Evolutionary conservation across 2,113 vertebrate species (phyloP), one percentile per base, ranked within the genome.

Genomic region (Eulemur rufifrons): DNA sequence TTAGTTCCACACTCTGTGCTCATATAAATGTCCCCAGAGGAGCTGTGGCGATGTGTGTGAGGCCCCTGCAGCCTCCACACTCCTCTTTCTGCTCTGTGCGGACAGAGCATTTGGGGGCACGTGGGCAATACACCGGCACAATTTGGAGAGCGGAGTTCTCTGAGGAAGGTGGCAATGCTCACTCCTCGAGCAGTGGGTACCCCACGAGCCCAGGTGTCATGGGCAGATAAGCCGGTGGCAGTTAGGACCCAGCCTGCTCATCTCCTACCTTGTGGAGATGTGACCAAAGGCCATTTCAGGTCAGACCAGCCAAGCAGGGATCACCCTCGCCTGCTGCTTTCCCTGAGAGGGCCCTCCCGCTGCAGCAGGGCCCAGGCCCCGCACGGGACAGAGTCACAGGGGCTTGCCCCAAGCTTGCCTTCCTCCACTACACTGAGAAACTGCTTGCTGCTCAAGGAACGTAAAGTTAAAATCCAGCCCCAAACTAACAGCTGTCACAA

Each of bases 261-360:
- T 39, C 69, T 54, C 29, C 4, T 34, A 9, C 37, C 47, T 17
- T 27, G 54, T 27, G 56, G 59, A 39, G 21, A 15, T 64, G 14
- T 45, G 64, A 66, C 80, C 45, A 14, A 29, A 15, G 42, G 54
- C 68, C 7, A 0, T 71, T 20, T 54, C 12, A 32, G 42, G 25
- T n/a, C 6, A 45, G 66, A n/a, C 73, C 13, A 8, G 54, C 18
- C 1, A 8, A 80, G 50, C 8, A 32, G 59, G 85, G 6, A 34
- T 61, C 0, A 0, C 27, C 13, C 59, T 56, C 0, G 0, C 47
- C 50, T 59, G 59, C 25, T 29, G 7, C 68, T 56, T 80, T 10
- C 21, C 47, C 29, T 20, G 29, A 32, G 47, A 27, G 42, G 0
- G 5, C 52, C 29, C 11, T 6, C 18, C 14, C 21, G 56, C 76